Evolutionary conservation across 2,888 invertebrate species (phyloP), one percentile per base, ranked within the genome.

Genomic region (Taphrorychus bicolor): DNA sequence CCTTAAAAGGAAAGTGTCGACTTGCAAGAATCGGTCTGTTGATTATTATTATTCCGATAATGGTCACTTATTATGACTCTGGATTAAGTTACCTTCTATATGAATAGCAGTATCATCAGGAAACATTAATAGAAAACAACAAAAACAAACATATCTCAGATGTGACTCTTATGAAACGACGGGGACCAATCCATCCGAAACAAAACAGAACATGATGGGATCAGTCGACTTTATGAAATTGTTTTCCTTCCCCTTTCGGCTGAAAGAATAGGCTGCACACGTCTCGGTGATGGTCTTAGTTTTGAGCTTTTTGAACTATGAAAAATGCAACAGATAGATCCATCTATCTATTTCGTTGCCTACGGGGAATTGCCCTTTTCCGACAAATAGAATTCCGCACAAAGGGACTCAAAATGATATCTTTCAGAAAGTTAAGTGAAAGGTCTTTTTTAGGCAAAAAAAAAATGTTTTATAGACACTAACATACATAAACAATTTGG

Each of bases 301-400:
- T 74, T 75, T 73, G 72, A 69, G 74, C 74, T 74, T 74, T 74
- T 70, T 71, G 70, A 67, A 70, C 71, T 72, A 75, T 75, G 74
- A 76, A 74, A 76, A 75, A 74, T 74, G 73, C 72, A 74, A 72
- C 73, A 71, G 71, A 71, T 72, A 68, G 64, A 72, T 70, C 67
- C 63, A 72, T 69, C 62, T 59, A 59, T 64, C 58, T 49, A 54
- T 61, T 61, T 51, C 48, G 42, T 59, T 54, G 63, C 65, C 69
- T 19, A 41, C 32, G 71, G 64, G 59, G 68, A 70, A 70, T 70
- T 69, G 71, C 66, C 58, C 63, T 66, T 70, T 70, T 69, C 69
- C 70, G 64, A 72, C 70, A 72, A 70, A 70, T 69, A 66, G 63
- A 63, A 62, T 59, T 48, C 54, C n/a, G 48, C 62, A 48, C 62